Base-by-base conservation (phyloP, 2,888 invertebrate species). In the Brenthis daphne region DNA sequence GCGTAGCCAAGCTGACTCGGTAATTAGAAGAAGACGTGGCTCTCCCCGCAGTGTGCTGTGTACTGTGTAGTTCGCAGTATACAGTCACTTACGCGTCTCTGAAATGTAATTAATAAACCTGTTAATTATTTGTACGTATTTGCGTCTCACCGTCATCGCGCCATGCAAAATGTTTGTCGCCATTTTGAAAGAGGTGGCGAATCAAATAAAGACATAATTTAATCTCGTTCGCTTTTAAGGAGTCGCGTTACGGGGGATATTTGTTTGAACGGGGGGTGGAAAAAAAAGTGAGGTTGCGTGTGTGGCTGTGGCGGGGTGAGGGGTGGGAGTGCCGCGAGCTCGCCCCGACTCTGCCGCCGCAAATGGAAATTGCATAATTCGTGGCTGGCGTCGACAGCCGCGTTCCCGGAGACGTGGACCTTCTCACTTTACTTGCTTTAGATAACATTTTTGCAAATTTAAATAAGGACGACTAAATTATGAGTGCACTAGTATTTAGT, bases 141-240 rank as follows among this genome's bases (percentile, higher is more conserved):
- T 65, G 64, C 58, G 68, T 67, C 57, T 69, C 77, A 76, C 73
- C 82, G 85, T 83, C 86, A 90, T 24, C 58, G 24, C 48, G 58
- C 48, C 57, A 43, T 43, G 47, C 58, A 73, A 78, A 79, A 84
- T 83, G 82, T 85, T 83, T 82, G 85, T 84, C 86, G 92, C 92
- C 92, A 92, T 92, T 84, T 91, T 92, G 91, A 86, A 89, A 89
- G 84, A 89, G 91, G 90, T 91, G 89, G 89, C 82, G 89, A 90
- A 90, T 91, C 88, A 87, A 89, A 91, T 91, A 90, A 91, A 81
- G 86, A 90, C 90, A 89, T 91, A 89, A 92, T 91, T 89, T 86
- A 90, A 92, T 90, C 85, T 88, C 77, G 79, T 78, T 87, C 74
- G 76, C 74, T 82, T 79, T 76, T 89, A 82, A 73, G 74, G 71